Evolutionary conservation across 2,888 invertebrate genomes (phyloP).

Genomic region (Cerastoderma edule): DNA sequence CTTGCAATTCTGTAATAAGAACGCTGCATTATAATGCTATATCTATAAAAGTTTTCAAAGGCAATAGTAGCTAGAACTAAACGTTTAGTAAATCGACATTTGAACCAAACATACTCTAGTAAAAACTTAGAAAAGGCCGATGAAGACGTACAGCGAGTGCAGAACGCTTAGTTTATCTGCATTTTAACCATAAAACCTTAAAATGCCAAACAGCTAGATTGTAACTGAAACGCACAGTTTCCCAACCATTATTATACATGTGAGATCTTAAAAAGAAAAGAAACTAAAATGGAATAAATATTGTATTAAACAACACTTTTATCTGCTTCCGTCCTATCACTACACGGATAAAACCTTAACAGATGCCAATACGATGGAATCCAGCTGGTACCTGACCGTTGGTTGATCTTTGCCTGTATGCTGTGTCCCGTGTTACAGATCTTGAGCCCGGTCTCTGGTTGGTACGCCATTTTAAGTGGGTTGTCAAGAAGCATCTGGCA

Average conservation of each 20-base stretch:
- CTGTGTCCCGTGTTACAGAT: constrained; percentile 60
- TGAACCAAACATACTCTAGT: background rate
- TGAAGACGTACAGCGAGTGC: too few species aligned
- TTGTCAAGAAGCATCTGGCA: constrained; percentile 28
- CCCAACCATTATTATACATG: background rate
- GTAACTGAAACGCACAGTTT: background rate
- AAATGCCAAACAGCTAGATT: too few species aligned
- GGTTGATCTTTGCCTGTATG: constrained; percentile 47
- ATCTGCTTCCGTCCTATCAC: too few species aligned
- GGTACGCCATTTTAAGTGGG: constrained; percentile 42
- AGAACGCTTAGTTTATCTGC: too few species aligned
- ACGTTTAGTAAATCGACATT: background rate
- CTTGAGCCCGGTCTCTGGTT: constrained; percentile 35
- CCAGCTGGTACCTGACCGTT: constrained; percentile 34
- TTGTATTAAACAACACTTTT: too few species aligned
- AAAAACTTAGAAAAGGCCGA: background rate
- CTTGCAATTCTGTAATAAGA: constrained; percentile 83
- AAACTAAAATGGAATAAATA: background rate
- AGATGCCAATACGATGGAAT: background rate
- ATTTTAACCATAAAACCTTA: too few species aligned
- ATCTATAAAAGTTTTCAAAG: background rate
- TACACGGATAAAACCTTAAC: background rate
- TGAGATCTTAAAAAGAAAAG: background rate
- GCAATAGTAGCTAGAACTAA: background rate
- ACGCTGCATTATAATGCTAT: background rate